Evolutionary conservation across 2,888 invertebrate genomes (phyloP), one percentile per base, ranked within the genome.

Genomic region (Cryptophagus acutangulus): DNA sequence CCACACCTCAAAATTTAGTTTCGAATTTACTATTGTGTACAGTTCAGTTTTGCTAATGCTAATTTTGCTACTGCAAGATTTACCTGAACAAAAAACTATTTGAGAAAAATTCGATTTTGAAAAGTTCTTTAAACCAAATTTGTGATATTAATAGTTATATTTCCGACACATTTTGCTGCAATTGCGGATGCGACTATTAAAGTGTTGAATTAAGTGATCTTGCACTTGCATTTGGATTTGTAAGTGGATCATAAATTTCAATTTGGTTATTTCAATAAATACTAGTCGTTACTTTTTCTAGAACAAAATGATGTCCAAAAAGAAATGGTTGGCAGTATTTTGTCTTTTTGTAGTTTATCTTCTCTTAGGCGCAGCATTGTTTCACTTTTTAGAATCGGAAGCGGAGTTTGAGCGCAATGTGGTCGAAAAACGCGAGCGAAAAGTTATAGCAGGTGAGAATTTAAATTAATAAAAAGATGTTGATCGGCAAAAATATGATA

Each of bases 361-460:
- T n/a, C 71, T 88, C 57, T 76, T 90, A 43, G 91, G 90, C 6
- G 89, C 90, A n/a, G 82, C 81, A 48, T 83, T 90, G 55, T 91
- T 89, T 68, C 86, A 87, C 71, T 79, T 82, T 61, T 82, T 89
- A 55, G 89, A 91, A 71, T 81, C 82, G 58, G 77, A 76, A 18
- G 69, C 83, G 57, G 90, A 90, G 69, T 67, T 75, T 35, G 71
- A 76, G 46, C 73, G 76, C 48, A 74, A 81, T 34, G 71, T 70
- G 36, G 71, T 75, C 52, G 77, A 79, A 40, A 74, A 75, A 55
- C 67, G 73, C 52, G 80, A 57, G 35, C 43, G 48, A 37, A 48
- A 48, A 43, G 45, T 46, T 29, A 49, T 59, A 18, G 55, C 55
- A 41, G 48, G 55, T 60, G 42, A 54, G 3, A n/a, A n/a, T n/a